Conservation (phyloP, 2,113 vertebrate genomes). For the Probosciger aterrimus region DNA sequence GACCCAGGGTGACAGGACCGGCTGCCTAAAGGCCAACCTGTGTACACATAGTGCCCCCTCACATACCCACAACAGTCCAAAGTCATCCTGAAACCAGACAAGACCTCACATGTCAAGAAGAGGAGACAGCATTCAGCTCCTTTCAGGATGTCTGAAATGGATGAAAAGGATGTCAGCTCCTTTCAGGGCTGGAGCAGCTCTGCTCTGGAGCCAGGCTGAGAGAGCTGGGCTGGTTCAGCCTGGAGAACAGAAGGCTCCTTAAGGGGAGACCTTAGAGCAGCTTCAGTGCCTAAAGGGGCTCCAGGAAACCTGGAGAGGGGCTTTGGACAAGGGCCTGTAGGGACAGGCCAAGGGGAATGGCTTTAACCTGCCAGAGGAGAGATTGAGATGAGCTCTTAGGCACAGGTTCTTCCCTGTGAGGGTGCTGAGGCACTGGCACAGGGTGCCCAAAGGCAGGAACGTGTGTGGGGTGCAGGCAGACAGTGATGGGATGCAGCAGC, state of each 20-base stretch:
- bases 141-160: not conserved
- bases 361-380: not conserved
- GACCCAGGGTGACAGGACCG: not conserved
- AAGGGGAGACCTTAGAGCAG: not conserved
- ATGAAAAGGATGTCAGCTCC: not conserved
- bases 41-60: accelerated
- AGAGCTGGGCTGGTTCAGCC: not conserved
- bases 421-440: not conserved
- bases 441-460: accelerated
- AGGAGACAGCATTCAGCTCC: not conserved
- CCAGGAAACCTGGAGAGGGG: not conserved
- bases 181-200: not conserved
- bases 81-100: not conserved
- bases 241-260: not conserved
- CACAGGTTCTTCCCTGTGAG: not conserved
- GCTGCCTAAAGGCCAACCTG: not conserved
- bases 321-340: too few relatives aligned
- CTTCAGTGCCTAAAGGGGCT: not conserved
- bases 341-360: not conserved
- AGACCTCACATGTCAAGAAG: not conserved
- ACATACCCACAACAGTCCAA: not conserved
- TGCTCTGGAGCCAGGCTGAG: too few relatives aligned
- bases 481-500: accelerated
- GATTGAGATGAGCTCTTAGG: not conserved
- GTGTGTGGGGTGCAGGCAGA: not conserved